A percentile compares a stretch with the other conserved stretches of the same genome.
Evolutionary conservation across 2,113 vertebrate species (phyloP).

Genomic region (Scortum barcoo): DNA sequence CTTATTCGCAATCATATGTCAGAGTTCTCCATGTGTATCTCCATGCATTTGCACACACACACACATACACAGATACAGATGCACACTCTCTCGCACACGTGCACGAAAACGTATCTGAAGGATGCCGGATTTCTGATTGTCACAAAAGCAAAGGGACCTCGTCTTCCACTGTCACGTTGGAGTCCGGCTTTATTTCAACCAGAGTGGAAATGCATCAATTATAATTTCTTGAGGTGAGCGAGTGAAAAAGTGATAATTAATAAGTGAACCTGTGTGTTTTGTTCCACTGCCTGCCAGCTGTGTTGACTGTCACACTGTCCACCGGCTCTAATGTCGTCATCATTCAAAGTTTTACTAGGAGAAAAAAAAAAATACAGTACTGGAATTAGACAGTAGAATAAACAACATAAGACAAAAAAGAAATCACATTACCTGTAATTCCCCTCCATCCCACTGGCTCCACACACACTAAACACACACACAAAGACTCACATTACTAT

Average conservation of each 20-base stretch:
- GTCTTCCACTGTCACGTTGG: conserved; percentile 35
- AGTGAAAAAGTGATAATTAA: conserved; percentile 62
- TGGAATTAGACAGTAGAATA: conserved; percentile 1
- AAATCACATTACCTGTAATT: not conserved
- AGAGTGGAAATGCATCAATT: conserved; percentile 45
- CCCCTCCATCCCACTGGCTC: not conserved
- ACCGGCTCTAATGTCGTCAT: conserved; percentile 38
- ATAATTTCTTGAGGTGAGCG: conserved; percentile 39
- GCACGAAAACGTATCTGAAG: conserved; percentile 38
- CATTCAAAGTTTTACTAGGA: conserved; percentile 26
- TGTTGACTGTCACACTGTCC: conserved; percentile 41
- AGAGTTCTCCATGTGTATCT: conserved; percentile 17
- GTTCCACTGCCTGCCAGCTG: conserved; percentile 62
- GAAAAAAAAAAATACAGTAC: not conserved
- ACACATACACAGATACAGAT: conserved; percentile 19
- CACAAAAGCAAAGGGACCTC: conserved; percentile 11
- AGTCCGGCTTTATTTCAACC: conserved; percentile 34
- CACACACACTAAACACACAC: not conserved
- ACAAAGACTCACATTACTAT: not conserved
- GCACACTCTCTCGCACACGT: not conserved
- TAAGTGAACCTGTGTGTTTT: conserved; percentile 50
- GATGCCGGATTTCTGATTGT: conserved; percentile 48
- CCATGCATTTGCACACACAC: conserved; percentile 17
- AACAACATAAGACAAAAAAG: not conserved
- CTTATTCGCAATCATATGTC: conserved; percentile 67